Base-by-base conservation (phyloP, 2,113 vertebrate genomes). In the Xiphorhynchus elegans region DNA sequence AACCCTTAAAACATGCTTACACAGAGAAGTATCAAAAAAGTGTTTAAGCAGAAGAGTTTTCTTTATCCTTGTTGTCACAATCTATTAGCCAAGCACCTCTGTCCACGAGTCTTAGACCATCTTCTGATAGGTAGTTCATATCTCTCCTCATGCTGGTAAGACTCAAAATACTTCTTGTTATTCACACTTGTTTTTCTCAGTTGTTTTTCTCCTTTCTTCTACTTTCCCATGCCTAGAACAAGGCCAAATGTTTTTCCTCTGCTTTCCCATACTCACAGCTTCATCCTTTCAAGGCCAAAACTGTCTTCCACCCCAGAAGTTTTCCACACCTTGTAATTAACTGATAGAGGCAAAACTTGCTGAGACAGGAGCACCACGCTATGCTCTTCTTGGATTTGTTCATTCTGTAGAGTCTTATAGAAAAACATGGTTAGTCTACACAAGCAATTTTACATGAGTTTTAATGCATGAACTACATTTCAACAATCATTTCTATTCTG, bases 401-500 rank as follows among this genome's bases (percentile, higher is more conserved):
- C 9, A 53, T 8, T 68, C 29, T 47, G 2, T 7, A n/a, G 10
- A 52, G 19, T 60, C 68, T 64, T 56, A 15, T 3, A 52, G 15
- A 69, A 92, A 66, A 31, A 40, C 14, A 62, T 44, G 4, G 7
- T 82, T 58, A 35, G 72, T 52, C 37, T 56, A 64, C 18, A 33
- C 0, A 1, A 64, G 31, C 0, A 1, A 4, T 40, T 83, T 74
- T 40, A 46, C 90, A 39, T 50, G 1, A 76, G 13, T 73, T 79
- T 44, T 76, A 72, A 7, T 15, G 20, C 29, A 53, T 53, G 21
- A 91, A 46, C 56, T 42, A 13, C 13, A 39, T 55, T 70, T 87
- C 13, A 50, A 56, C 33, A 78, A 50, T 18, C 2, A 29, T 55
- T 84, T 68, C 26, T 69, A 24, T 42, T 80, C 59, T 69, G n/a